A percentile compares a stretch with the other conserved stretches of the same genome.
Evolutionary conservation across 2,113 vertebrate genomes (phyloP).

Genomic region (Odobenus rosmarus): DNA sequence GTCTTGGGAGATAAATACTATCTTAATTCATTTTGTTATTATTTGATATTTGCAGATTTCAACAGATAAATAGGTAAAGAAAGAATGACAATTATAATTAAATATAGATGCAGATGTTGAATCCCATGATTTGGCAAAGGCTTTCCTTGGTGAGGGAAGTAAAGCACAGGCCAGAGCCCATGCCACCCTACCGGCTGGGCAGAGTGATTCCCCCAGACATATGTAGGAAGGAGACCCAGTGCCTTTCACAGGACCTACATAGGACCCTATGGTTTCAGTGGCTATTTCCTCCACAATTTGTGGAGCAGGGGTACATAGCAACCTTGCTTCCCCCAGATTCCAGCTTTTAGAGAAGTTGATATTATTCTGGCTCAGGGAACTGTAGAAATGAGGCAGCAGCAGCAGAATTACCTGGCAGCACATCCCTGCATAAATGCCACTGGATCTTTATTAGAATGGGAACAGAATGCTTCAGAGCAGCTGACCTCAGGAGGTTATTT

Average conservation of each 20-base stretch:
- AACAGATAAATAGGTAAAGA: conserved; percentile 45
- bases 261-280: background rate
- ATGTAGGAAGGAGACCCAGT: fast-evolving
- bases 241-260: background rate
- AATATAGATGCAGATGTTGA: background rate
- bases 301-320: background rate
- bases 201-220: background rate
- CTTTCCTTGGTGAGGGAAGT: background rate
- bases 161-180: background rate
- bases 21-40: conserved; percentile 51
- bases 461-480: conserved; percentile 18
- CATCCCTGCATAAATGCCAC: conserved; percentile 26
- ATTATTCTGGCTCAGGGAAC: conserved; percentile 38
- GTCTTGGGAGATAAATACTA: conserved; percentile 32
- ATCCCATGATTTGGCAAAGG: background rate
- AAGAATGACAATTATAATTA: conserved; percentile 39
- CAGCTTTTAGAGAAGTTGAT: background rate
- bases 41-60: conserved; percentile 54
- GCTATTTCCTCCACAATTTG: background rate
- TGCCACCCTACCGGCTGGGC: fast-evolving
- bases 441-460: conserved; percentile 64
- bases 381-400: conserved; percentile 6
- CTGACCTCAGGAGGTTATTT: conserved; percentile 61
- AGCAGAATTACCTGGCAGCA: conserved; percentile 3
- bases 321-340: background rate